Conservation (phyloP, 2,113 vertebrate genomes). For the Leuciscus idus region DNA sequence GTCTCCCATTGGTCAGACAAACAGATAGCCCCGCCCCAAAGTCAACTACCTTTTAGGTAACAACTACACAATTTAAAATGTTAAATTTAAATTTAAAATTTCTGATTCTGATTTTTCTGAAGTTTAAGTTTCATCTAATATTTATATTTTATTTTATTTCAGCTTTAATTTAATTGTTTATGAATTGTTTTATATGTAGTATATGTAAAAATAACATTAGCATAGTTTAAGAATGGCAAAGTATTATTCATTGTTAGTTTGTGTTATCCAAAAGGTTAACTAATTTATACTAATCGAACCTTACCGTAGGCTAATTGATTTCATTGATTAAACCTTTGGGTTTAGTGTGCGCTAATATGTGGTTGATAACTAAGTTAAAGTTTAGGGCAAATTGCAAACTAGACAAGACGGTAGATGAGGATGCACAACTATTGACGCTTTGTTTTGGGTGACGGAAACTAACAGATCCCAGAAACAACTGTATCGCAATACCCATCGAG, state of each 20-base stretch:
- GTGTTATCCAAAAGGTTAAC: background rate
- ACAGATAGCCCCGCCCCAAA: background rate
- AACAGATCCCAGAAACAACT: constrained; percentile 13
- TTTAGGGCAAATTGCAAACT: background rate
- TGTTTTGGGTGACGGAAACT: constrained; percentile 13
- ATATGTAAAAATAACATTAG: background rate
- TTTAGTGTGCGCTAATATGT: background rate
- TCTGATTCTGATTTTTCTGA: background rate
- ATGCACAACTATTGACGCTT: constrained; percentile 24
- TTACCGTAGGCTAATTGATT: background rate
- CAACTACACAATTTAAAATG: background rate
- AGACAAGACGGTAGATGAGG: background rate
- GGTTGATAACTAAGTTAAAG: background rate
- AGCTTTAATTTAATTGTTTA: too few species aligned
- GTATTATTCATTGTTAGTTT: background rate
- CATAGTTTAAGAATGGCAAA: background rate
- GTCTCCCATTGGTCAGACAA: background rate
- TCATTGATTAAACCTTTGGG: background rate
- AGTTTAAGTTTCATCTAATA: background rate
- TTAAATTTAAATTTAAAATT: too few species aligned
- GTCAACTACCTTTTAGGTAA: background rate
- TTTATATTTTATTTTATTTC: too few species aligned
- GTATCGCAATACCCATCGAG: constrained; percentile 4
- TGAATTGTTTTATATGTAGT: background rate
- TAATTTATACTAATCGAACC: background rate